Base-by-base conservation (phyloP, 2,113 vertebrate genomes). In the Oncorhynchus gorbuscha region DNA sequence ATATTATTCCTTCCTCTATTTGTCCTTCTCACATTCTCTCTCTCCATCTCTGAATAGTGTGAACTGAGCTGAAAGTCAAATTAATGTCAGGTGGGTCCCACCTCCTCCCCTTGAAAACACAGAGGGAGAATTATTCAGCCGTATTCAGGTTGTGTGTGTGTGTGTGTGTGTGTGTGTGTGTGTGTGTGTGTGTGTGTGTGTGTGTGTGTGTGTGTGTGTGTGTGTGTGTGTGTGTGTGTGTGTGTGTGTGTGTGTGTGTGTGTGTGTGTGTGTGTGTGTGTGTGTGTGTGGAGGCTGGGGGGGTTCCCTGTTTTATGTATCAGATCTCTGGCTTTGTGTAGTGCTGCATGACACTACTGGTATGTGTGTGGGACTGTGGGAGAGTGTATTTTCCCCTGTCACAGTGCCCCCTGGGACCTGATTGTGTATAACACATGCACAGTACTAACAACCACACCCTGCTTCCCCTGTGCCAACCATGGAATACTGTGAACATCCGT, bases 21-120 rank as follows among this genome's bases (percentile, higher is more conserved):
- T 71, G 66, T 76, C 24, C 18, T 28, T 66, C 51, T 66, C 75
- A 72, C 74, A 69, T 11, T 11, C 76, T 51, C 68, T 39, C 20
- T 11, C 61, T 59, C 45, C 24, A 55, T 64, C 70, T 78, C 55
- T 75, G 69, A 70, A 70, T 71, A 79, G 76, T 45, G 39, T 45
- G 82, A 77, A 20, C 67, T 32, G 72, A 64, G 62, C 81, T 85
- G 83, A 86, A 79, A 85, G 77, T 83, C 79, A 84, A 86, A 86
- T 86, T 69, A 88, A 84, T 86, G 79, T 81, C 84, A 88, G 86
- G 84, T 86, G 84, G 79, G 83, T 84, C 75, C 24, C 66, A 75
- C 69, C 58, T 64, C 75, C 12, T 72, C 58, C 45, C 35, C 11
- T 35, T 74, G 65, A 71, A 73, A 39, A 72, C 77, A 79, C 71